Conservation (phyloP, 2,113 vertebrate genomes). For the Sapayoa aenigma region DNA sequence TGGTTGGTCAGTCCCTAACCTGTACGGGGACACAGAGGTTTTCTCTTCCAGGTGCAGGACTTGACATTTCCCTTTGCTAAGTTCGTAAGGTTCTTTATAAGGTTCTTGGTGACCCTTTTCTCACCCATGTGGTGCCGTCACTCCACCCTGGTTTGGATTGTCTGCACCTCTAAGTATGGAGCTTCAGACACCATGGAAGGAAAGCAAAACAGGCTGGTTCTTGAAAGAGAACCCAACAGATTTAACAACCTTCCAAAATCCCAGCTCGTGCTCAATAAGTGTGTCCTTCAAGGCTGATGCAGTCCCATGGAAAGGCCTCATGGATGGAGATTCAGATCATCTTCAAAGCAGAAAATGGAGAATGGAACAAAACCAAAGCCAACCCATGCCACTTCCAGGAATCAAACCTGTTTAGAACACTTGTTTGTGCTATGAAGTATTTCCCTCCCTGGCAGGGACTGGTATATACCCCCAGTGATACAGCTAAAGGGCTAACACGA, state of each 20-base stretch:
- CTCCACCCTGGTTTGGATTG: background rate
- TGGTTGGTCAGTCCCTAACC: background rate
- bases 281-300: background rate
- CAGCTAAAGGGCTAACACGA: background rate
- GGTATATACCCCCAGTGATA: background rate
- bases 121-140: background rate
- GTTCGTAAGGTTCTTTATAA: background rate
- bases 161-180: background rate
- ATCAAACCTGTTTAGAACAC: background rate
- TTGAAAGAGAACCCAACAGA: background rate
- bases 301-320: background rate
- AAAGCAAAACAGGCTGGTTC: background rate
- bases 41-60: background rate
- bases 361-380: background rate
- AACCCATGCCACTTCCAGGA: background rate
- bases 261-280: background rate
- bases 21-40: background rate
- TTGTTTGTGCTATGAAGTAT: background rate
- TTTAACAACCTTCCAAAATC: background rate
- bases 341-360: background rate
- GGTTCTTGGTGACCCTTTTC: background rate
- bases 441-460: background rate
- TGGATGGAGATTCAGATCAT: background rate
- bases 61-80: background rate
- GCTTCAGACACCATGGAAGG: background rate